Base-by-base conservation (phyloP, 2,888 invertebrate species). In the Prostheceraeus crozeri region DNA sequence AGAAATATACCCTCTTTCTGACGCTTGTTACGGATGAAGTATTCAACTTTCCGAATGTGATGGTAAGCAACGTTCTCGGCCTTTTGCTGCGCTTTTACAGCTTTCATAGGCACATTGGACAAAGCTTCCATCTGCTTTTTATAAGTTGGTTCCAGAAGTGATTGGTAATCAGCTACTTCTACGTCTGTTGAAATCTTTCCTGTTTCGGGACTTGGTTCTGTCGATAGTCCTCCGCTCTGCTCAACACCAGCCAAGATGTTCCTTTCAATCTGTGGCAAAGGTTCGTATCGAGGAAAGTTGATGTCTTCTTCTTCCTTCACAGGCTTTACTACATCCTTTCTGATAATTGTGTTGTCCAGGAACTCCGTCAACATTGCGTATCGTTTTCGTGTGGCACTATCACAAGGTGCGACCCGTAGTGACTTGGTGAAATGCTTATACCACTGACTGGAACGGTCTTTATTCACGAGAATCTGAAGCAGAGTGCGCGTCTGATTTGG, bases 291-390 rank as follows among this genome's bases (percentile, higher is more conserved):
- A 4, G 14, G 40, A 4, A 8, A 4, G 6, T 6, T 6, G n/a
- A 40, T 40, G 6, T 8, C 14, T 23, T 40, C 19, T 23, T 23
- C 14, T 40, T 40, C 19, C 19, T 6, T 14, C 19, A 6, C 45
- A 40, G 10, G 14, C n/a, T n/a, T n/a, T 40, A 6, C 14, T 4
- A 30, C 27, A 23, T 14, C 4, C 4, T 69, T 64, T 54, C 69
- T 69, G 35, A 72, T 71, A 27, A 72, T 68, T 3, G 72, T 71
- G 61, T 71, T 72, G 61, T 72, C 72, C 3, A 72, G 65, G 45
- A 72, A 72, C 25, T 71, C 70, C 16, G 71, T 70, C 6, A 72
- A 65, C 14, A 66, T 62, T 54, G 66, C 65, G 62, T 71, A 72
- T 57, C 69, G 62, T 53, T 67, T 67, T 40, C 63, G 65, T 10